Conservation (phyloP, 2,888 invertebrate species). For the Bembecia ichneumoniformis region DNA sequence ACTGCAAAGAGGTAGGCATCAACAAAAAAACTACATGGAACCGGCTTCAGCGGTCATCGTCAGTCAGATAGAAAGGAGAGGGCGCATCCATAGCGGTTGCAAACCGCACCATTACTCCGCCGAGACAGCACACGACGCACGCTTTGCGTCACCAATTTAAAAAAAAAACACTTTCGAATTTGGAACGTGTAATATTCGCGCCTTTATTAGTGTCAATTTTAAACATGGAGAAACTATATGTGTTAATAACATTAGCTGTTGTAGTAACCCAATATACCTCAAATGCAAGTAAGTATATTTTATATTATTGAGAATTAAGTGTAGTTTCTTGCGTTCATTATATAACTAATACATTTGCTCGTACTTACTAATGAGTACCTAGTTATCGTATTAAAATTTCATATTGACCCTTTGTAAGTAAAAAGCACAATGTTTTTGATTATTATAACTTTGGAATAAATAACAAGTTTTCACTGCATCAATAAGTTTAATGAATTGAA, state of each 20-base stretch:
- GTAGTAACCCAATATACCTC: constrained; percentile 42
- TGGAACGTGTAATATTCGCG: constrained; percentile 9
- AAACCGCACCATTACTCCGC: constrained; percentile 33
- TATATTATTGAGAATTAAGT: too few species aligned
- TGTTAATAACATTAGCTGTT: constrained; percentile 41
- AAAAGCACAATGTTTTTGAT: too few species aligned
- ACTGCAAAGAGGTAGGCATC: constrained; percentile 1
- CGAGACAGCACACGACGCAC: constrained; percentile 41
- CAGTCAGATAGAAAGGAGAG: constrained; percentile 35
- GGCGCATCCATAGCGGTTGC: constrained; percentile 18
- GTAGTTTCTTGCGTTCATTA: too few species aligned
- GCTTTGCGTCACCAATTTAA: constrained; percentile 17
- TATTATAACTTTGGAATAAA: too few species aligned
- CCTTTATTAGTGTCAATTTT: constrained; percentile 4
- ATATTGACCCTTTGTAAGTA: too few species aligned
- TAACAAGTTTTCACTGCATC: too few species aligned
- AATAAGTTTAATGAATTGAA: too few species aligned
- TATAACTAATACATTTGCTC: too few species aligned
- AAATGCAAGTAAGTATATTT: constrained; percentile 50
- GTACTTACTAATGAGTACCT: too few species aligned
- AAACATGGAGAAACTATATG: constrained; percentile 43
- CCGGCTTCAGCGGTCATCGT: constrained; percentile 25
- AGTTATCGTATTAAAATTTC: too few species aligned
- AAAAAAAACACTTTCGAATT: constrained; percentile 9
- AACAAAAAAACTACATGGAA: neutral